Evolutionary conservation across 2,797 vertebrate species (phyloP).

Genomic region (Tragopan temminckii): DNA sequence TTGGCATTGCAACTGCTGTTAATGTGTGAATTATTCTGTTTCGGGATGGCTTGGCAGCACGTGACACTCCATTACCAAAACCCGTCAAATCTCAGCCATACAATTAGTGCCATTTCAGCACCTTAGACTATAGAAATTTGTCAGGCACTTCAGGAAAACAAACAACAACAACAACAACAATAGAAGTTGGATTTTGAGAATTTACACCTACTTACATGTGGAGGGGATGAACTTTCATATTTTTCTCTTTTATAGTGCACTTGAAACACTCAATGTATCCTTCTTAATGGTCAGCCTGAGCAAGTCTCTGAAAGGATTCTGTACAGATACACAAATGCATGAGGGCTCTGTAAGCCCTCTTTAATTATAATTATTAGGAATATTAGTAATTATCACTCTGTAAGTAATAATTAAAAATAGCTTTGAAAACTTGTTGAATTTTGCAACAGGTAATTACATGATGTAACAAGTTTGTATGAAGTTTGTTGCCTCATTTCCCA

Average conservation of each 20-base stretch:
- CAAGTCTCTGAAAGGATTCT: too few species aligned
- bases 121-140: neutral
- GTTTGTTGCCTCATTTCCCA: neutral
- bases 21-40: neutral
- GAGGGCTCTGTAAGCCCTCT: too few species aligned
- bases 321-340: neutral
- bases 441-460: neutral
- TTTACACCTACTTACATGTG: neutral
- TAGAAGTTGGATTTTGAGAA: neutral
- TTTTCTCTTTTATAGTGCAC: neutral
- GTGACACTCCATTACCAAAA: neutral
- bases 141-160: neutral
- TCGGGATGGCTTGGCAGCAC: neutral
- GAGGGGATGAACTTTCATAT: neutral
- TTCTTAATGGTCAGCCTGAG: neutral
- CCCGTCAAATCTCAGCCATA: neutral
- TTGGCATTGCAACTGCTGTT: conserved; percentile 3
- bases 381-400: too few species aligned
- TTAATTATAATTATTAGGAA: too few species aligned
- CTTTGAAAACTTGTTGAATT: neutral
- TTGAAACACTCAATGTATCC: neutral
- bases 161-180: too few species aligned
- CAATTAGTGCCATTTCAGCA: neutral
- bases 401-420: neutral
- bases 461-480: neutral